A percentile compares a stretch with the other conserved stretches of the same genome.
These are phyloP conservation scores for Selenia dentaria DNA, from an alignment of 2,888 invertebrate genomes.

Conservation along the genomic window DNA sequence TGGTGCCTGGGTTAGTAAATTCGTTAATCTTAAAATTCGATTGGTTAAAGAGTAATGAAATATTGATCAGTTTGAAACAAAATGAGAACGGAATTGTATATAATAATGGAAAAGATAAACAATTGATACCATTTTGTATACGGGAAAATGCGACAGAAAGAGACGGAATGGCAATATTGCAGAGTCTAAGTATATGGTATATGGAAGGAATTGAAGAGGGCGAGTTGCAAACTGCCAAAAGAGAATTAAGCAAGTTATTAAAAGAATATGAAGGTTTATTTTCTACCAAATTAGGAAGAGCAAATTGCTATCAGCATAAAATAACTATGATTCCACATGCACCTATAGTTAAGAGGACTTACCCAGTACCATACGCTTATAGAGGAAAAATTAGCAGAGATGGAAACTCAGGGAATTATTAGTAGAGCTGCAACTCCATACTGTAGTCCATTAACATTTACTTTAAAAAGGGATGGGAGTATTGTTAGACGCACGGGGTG, in stretches of 20 bases:
- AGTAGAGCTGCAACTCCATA: slow-evolving; percentile 22
- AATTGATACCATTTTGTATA: neutral
- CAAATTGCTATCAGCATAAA: slow-evolving; percentile 33
- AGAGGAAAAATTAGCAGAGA: slow-evolving; percentile 25
- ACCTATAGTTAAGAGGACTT: slow-evolving; percentile 26
- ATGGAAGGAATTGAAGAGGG: no score
- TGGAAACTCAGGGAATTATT: slow-evolving; percentile 28
- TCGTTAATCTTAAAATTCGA: slow-evolving; percentile 1
- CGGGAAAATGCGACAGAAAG: neutral
- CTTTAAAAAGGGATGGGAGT: no score
- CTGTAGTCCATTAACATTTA: no score
- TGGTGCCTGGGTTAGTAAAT: neutral
- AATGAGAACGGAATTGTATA: neutral
- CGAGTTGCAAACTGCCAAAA: neutral
- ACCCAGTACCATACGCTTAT: slow-evolving; percentile 35
- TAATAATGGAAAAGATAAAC: neutral
- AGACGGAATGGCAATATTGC: no score
- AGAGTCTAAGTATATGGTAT: no score
- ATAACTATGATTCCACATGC: slow-evolving; percentile 20
- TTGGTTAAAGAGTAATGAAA: slow-evolving; percentile 2
- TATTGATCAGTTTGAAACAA: neutral
- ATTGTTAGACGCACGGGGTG: slow-evolving; percentile 18
- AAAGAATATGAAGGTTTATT: neutral
- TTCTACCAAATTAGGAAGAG: slow-evolving; percentile 16
- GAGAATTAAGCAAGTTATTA: neutral